Evolutionary conservation across 2,797 vertebrate species (phyloP).

Genomic region (Fratercula arctica): DNA sequence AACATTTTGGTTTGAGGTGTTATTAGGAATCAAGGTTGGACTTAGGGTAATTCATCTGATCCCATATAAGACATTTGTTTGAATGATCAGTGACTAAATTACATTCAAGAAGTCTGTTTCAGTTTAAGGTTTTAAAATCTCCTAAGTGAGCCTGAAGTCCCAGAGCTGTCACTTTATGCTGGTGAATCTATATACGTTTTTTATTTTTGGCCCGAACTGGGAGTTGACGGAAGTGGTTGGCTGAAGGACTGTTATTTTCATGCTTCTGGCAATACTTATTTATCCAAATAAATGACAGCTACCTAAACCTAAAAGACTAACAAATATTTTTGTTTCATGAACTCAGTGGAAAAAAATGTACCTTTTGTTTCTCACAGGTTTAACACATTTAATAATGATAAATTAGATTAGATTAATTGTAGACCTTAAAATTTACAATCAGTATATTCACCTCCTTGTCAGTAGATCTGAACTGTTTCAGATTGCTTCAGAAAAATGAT

Average conservation of each 20-base stretch:
- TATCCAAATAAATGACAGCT: not conserved
- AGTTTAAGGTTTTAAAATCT: not conserved
- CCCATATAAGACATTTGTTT: not conserved
- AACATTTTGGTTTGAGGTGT: not conserved
- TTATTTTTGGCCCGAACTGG: not conserved
- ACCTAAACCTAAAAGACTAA: not conserved
- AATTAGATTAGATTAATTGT: not conserved
- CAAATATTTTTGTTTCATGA: not conserved
- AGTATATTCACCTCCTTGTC: not conserved
- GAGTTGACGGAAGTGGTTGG: not conserved
- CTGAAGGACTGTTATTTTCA: not conserved
- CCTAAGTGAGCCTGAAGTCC: not conserved
- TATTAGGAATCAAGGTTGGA: not conserved
- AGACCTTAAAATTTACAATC: not conserved
- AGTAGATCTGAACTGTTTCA: not conserved
- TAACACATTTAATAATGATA: not conserved
- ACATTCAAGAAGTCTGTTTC: not conserved
- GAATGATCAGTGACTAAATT: not conserved
- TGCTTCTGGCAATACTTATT: not conserved
- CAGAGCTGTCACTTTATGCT: not conserved
- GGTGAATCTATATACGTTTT: not conserved
- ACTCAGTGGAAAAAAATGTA: not conserved
- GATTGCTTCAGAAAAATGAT: not conserved
- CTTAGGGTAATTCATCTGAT: not conserved
- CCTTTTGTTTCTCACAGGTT: not conserved